Percentiles rank a stretch among this genome's conserved stretches.
Evolutionary conservation across 2,113 vertebrate genomes (phyloP).

Genomic region (Oreochromis niloticus): DNA sequence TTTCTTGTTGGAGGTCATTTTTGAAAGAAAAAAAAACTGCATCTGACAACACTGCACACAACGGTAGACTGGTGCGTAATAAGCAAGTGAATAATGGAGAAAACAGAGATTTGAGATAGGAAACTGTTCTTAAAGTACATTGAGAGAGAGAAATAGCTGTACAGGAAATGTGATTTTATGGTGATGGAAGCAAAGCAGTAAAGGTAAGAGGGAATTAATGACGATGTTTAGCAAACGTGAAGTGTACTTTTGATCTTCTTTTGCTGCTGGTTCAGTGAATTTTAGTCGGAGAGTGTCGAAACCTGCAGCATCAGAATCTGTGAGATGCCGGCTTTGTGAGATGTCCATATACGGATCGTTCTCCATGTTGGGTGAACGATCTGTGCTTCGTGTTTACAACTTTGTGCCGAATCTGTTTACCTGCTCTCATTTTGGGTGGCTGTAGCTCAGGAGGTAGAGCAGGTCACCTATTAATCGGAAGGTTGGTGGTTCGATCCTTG

Average conservation of each 20-base stretch:
- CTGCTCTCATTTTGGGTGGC: background rate
- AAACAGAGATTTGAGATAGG: background rate
- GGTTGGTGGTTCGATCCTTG: no score
- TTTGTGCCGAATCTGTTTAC: background rate
- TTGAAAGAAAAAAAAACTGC: background rate
- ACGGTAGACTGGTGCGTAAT: background rate
- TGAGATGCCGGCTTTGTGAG: background rate
- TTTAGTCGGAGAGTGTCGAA: background rate
- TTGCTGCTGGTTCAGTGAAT: background rate
- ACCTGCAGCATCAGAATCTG: background rate
- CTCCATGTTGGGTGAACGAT: background rate
- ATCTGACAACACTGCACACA: background rate
- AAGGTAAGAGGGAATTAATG: background rate
- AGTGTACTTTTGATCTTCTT: background rate
- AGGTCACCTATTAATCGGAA: no score
- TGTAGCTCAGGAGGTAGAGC: no score
- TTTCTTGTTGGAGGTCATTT: background rate
- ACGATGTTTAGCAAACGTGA: background rate
- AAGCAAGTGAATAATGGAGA: background rate
- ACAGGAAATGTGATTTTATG: background rate
- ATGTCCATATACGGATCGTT: background rate
- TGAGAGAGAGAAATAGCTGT: background rate
- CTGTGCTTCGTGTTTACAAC: background rate
- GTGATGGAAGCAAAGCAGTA: background rate
- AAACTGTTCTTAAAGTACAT: no score